Conservation (phyloP, 2,797 vertebrate species). For the Anisognathus igniventris region DNA sequence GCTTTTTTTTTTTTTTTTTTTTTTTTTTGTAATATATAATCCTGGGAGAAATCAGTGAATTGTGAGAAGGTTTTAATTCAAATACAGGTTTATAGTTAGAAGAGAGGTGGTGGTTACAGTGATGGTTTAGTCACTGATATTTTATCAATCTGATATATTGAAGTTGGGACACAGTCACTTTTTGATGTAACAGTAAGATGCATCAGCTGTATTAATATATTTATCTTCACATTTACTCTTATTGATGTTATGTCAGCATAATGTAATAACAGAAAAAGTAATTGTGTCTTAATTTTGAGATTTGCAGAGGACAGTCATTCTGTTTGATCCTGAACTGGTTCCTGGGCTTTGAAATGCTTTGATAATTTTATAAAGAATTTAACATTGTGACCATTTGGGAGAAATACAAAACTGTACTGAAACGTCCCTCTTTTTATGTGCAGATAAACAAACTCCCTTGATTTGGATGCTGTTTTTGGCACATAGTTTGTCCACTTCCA, state of each 20-base stretch:
- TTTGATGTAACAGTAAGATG: neutral
- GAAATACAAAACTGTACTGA: neutral
- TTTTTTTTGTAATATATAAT: neutral
- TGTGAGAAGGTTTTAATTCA: neutral
- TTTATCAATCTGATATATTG: neutral
- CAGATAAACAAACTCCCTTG: neutral
- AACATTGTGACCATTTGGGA: neutral
- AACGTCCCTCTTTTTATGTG: neutral
- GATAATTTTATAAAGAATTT: neutral
- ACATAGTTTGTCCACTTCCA: neutral
- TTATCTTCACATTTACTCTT: neutral
- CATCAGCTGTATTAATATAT: neutral
- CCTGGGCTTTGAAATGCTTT: neutral
- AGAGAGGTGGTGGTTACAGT: neutral
- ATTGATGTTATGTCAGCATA: neutral
- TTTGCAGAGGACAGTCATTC: neutral
- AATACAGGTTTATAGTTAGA: neutral
- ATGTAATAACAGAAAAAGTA: neutral
- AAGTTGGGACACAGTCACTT: neutral
- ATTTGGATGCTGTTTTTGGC: rapidly evolving
- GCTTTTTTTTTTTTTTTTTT: neutral
- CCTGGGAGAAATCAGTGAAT: neutral
- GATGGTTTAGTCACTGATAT: neutral
- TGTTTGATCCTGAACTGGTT: rapidly evolving
- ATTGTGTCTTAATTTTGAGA: neutral